Conservation (phyloP, 2,797 vertebrate species). For the Helicolenus hilgendorfi region DNA sequence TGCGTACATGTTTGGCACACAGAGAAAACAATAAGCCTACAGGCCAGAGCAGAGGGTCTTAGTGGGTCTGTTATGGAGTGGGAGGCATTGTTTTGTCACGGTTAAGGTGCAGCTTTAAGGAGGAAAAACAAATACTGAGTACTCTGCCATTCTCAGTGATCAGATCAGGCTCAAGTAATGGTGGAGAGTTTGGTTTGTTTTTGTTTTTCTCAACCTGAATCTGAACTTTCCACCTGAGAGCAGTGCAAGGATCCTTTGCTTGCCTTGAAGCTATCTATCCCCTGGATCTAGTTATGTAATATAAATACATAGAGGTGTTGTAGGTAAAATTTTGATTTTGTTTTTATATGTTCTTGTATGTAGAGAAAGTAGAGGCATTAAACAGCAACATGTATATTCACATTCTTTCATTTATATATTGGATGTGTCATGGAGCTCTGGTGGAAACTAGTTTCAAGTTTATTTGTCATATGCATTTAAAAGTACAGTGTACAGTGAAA, state of each 20-base stretch:
- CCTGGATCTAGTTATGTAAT: slow-evolving; percentile 26
- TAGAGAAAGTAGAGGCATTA: background rate
- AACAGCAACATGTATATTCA: background rate
- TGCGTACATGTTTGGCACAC: slow-evolving; percentile 69
- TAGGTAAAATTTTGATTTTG: background rate
- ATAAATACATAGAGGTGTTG: background rate
- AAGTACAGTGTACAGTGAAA: too few relatives aligned
- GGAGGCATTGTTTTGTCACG: slow-evolving; percentile 79
- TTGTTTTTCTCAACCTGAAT: slow-evolving; percentile 60
- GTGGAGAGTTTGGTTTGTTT: slow-evolving; percentile 66
- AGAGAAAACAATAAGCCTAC: slow-evolving; percentile 61
- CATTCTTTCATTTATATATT: background rate
- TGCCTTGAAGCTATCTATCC: slow-evolving; percentile 1
- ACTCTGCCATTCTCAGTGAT: slow-evolving; percentile 36
- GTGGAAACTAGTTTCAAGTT: too few relatives aligned
- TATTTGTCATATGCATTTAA: too few relatives aligned
- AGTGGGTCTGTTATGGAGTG: slow-evolving; percentile 76
- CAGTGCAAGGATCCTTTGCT: slow-evolving; percentile 2
- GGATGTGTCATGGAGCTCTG: background rate
- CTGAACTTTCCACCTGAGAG: slow-evolving; percentile 49
- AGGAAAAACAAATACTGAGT: slow-evolving; percentile 67
- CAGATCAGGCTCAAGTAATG: slow-evolving; percentile 36
- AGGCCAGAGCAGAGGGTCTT: slow-evolving; percentile 67
- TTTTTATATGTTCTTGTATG: background rate
- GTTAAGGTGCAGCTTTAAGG: slow-evolving; percentile 72